Conservation (phyloP, 2,797 vertebrate species). For the Sarcophilus harrisii region DNA sequence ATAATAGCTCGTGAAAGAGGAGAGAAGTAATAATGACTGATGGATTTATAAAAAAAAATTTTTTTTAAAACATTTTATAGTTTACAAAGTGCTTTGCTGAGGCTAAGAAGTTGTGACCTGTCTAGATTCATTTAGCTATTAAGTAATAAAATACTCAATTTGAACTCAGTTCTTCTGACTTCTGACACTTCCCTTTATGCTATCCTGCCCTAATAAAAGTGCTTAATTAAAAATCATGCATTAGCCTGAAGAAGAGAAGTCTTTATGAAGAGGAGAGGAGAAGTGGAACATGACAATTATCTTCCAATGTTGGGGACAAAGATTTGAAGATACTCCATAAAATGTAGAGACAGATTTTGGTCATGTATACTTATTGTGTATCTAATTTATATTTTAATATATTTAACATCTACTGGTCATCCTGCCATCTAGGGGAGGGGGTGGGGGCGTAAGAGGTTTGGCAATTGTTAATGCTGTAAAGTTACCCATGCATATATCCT, state of each 20-base stretch:
- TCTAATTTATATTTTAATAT: too few relatives aligned
- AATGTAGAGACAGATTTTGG: not conserved
- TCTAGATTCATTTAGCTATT: not conserved
- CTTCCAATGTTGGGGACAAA: not conserved
- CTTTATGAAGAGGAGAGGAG: not conserved
- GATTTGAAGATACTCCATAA: not conserved
- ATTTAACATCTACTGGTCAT: too few relatives aligned
- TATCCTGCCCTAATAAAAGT: not conserved
- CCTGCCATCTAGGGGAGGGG: too few relatives aligned
- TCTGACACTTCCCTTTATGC: not conserved
- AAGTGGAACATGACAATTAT: not conserved
- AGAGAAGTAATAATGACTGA: not conserved
- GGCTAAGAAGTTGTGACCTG: not conserved
- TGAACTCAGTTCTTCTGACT: not conserved
- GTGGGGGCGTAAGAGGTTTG: too few relatives aligned
- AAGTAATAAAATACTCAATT: not conserved
- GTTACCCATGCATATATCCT: too few relatives aligned
- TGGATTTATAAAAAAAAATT: not conserved
- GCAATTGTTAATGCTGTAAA: too few relatives aligned
- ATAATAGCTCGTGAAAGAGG: slow-evolving; percentile 33
- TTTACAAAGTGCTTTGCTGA: not conserved
- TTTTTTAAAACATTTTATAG: not conserved
- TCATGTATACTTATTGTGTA: too few relatives aligned
- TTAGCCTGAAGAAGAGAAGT: not conserved
- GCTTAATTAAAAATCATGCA: not conserved